phyloP scores from a whole-genome alignment of 1,140 invertebrate genomes.

The Cardiocondyla obscurior region DNA sequence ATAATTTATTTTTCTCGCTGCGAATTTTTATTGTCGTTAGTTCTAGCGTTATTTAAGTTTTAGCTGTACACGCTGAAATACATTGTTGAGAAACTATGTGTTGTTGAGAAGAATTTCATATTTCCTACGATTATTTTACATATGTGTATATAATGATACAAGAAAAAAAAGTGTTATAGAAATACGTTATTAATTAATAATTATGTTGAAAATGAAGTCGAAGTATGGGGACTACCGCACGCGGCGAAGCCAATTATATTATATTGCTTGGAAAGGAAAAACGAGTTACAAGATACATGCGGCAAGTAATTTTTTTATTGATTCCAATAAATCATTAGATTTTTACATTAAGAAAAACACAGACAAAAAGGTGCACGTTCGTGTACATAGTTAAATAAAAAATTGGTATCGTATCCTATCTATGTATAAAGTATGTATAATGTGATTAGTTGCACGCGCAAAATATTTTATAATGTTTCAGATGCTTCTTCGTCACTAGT shows the following conservation, averaged over 20 bases:
- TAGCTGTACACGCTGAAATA: constrained; percentile 7
- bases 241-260: constrained; percentile 1
- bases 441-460: neutral
- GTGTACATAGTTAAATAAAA: neutral
- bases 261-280: neutral
- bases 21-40: constrained; percentile 31
- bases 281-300: constrained; percentile 3
- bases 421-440: neutral
- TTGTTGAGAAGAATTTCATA: constrained; percentile 26
- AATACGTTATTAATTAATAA: constrained; percentile 81
- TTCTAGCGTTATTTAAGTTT: constrained; percentile 48
- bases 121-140: constrained; percentile 63
- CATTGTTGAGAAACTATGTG: neutral
- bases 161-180: constrained; percentile 76
- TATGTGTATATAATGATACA: constrained; percentile 84
- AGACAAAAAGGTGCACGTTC: neutral
- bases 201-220: neutral
- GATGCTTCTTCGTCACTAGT: neutral
- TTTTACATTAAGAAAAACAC: no score
- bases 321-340: constrained; percentile 14
- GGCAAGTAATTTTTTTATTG: constrained; percentile 18
- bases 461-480: neutral
- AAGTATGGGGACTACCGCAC: neutral
- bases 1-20: constrained; percentile 46
- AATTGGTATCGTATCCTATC: neutral